Percentiles rank a stretch among this genome's conserved stretches.
Conservation (phyloP, 1,140 invertebrate species). For the Drosophila suzukii region DNA sequence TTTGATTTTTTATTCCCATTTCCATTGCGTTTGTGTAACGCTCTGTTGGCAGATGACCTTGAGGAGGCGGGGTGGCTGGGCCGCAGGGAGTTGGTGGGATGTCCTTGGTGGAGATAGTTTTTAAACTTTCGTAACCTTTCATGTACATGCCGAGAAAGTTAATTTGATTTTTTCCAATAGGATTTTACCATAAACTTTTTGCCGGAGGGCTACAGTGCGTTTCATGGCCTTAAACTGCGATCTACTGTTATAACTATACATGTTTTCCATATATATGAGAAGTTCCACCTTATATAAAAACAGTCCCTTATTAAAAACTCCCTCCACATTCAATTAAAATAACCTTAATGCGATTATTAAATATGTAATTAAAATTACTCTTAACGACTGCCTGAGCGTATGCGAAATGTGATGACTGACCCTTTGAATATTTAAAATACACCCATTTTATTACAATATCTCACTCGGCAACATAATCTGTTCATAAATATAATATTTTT, state of each 20-base stretch:
- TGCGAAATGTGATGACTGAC: constrained; percentile 21
- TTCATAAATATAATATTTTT: constrained; percentile 54
- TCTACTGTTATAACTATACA: neutral
- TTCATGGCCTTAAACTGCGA: constrained; percentile 1
- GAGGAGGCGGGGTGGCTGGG: constrained; percentile 1
- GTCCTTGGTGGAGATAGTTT: constrained; percentile 36
- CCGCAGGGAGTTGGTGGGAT: neutral
- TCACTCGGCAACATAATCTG: constrained; percentile 27
- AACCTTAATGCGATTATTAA: constrained; percentile 32
- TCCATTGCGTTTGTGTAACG: constrained; percentile 37
- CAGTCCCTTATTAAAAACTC: neutral
- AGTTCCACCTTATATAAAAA: too few species aligned
- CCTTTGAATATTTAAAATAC: constrained; percentile 48
- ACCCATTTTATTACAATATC: constrained; percentile 43
- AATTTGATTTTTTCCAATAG: constrained; percentile 54
- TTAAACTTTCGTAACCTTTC: constrained; percentile 32
- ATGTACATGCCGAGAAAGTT: constrained; percentile 43
- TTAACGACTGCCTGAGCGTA: constrained; percentile 16
- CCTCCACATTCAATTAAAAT: constrained; percentile 1
- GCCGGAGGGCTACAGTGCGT: constrained; percentile 13
- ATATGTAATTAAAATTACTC: constrained; percentile 34
- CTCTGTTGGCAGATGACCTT: constrained; percentile 41
- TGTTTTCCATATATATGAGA: neutral
- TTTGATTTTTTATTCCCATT: constrained; percentile 12
- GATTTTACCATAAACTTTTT: constrained; percentile 7